Percentiles rank a stretch among this genome's conserved stretches.
Conservation (phyloP, 2,888 invertebrate species). For the Drosophila flavopinicola region DNA sequence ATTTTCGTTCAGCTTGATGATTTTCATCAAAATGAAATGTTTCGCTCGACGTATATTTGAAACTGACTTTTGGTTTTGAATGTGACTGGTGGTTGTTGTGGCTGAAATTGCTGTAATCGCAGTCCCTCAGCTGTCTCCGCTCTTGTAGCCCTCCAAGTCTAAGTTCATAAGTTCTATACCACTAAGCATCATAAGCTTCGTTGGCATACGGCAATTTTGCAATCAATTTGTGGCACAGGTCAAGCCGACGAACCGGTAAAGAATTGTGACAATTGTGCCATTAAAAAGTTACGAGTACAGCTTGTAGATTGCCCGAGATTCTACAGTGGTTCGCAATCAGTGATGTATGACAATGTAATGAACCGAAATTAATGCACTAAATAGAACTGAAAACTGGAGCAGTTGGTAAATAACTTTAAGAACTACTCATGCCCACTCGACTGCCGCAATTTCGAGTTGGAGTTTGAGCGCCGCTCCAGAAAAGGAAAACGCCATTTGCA, state of each 20-base stretch:
- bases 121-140: slow-evolving; percentile 2
- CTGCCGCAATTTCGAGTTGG: slow-evolving; percentile 3
- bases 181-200: slow-evolving; percentile 67
- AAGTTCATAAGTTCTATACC: slow-evolving; percentile 63
- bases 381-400: slow-evolving; percentile 69
- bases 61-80: slow-evolving; percentile 56
- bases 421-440: slow-evolving; percentile 26
- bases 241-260: slow-evolving; percentile 65
- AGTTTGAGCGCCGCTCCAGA: slow-evolving; percentile 35
- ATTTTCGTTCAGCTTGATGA: slow-evolving; percentile 74
- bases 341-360: slow-evolving; percentile 80
- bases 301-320: slow-evolving; percentile 37
- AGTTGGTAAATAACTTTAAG: slow-evolving; percentile 55
- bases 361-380: slow-evolving; percentile 75
- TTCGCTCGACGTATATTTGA: slow-evolving; percentile 62
- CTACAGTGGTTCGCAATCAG: slow-evolving; percentile 46
- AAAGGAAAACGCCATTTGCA: slow-evolving; percentile 49
- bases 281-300: slow-evolving; percentile 55
- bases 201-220: slow-evolving; percentile 55
- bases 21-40: slow-evolving; percentile 76
- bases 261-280: slow-evolving; percentile 65
- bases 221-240: slow-evolving; percentile 77
- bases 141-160: slow-evolving; percentile 10
- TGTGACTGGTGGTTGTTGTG: slow-evolving; percentile 26
- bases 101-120: slow-evolving; percentile 37